Evolutionary conservation across 2,797 vertebrate genomes (phyloP).

Genomic region (Enteromius fasciolatus): DNA sequence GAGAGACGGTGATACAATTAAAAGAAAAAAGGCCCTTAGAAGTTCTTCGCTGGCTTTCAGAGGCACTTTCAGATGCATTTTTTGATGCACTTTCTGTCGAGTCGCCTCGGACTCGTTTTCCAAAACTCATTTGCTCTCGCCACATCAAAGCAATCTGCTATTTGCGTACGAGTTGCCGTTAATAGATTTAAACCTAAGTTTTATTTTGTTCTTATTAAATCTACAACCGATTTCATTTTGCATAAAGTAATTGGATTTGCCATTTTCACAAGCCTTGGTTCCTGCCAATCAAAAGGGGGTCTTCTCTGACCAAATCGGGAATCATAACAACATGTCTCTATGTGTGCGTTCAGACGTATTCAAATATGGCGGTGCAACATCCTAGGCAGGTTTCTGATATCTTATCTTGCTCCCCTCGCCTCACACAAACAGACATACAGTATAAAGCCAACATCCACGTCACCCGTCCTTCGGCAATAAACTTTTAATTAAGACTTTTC

Average conservation of each 20-base stretch:
- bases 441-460: slow-evolving; percentile 31
- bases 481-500: slow-evolving; percentile 64
- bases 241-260: slow-evolving; percentile 75
- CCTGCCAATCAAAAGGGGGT: slow-evolving; percentile 61
- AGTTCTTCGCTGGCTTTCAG: slow-evolving; percentile 37
- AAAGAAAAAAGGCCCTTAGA: slow-evolving; percentile 25
- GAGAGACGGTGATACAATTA: slow-evolving; percentile 22
- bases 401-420: background rate
- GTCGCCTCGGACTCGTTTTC: slow-evolving; percentile 2
- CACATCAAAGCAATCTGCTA: slow-evolving; percentile 68
- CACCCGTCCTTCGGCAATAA: slow-evolving; percentile 42
- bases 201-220: slow-evolving; percentile 69
- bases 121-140: slow-evolving; percentile 31
- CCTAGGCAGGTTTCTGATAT: slow-evolving; percentile 11
- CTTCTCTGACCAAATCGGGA: background rate
- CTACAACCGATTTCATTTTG: slow-evolving; percentile 67
- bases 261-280: slow-evolving; percentile 66
- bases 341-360: slow-evolving; percentile 28
- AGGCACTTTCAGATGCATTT: slow-evolving; percentile 20
- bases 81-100: slow-evolving; percentile 15
- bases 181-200: slow-evolving; percentile 62
- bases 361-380: background rate
- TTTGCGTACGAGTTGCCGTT: slow-evolving; percentile 64
- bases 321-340: slow-evolving; percentile 35
- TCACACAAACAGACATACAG: slow-evolving; percentile 22